Conservation (phyloP, 2,888 invertebrate genomes). For the Cephus pulcher region DNA sequence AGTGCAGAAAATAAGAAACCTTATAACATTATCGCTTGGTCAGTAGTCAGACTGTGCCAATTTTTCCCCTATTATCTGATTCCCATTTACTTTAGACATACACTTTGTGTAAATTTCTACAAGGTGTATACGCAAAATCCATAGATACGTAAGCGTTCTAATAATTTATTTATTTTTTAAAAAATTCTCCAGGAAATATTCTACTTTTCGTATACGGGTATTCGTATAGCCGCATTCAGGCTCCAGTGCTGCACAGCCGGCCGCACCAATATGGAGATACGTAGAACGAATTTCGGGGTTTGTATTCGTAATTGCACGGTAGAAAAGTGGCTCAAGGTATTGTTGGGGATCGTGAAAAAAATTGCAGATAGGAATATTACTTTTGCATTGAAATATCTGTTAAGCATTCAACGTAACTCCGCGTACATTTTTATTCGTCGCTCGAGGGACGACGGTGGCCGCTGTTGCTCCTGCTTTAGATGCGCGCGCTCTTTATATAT, state of each 20-base stretch:
- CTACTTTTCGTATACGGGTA: background rate
- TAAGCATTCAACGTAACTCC: slow-evolving; percentile 36
- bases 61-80: slow-evolving; percentile 11
- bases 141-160: background rate
- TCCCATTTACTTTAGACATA: background rate
- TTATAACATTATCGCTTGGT: background rate
- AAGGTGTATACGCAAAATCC: too few relatives aligned
- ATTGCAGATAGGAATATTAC: slow-evolving; percentile 35
- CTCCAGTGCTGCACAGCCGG: background rate
- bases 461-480: background rate
- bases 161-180: background rate
- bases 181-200: background rate
- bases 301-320: slow-evolving; percentile 28
- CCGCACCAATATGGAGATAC: background rate
- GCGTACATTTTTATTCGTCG: slow-evolving; percentile 25
- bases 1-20: background rate
- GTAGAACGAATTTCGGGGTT: slow-evolving; percentile 8
- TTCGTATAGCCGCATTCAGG: background rate
- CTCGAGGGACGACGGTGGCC: slow-evolving; percentile 7
- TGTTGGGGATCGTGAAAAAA: slow-evolving; percentile 10
- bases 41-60: slow-evolving; percentile 7
- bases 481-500: slow-evolving; percentile 27
- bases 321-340: background rate
- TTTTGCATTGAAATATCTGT: slow-evolving; percentile 41
- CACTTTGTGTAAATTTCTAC: too few relatives aligned